These are phyloP conservation scores for Oxyteleia sp. DNA, from an alignment of 2,888 invertebrate genomes.

Conservation along the genomic window DNA sequence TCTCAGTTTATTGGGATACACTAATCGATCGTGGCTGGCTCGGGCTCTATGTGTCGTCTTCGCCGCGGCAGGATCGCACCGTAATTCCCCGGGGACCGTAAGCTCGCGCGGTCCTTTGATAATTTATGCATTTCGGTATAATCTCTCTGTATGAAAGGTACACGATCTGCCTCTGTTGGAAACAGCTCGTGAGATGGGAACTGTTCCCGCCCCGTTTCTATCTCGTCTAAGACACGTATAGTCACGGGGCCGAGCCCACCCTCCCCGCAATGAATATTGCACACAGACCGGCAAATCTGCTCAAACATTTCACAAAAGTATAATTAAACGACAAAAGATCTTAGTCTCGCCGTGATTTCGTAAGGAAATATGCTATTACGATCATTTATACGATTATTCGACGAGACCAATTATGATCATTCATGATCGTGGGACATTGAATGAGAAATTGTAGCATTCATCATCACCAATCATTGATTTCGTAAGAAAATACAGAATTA, in stretches of 20 bases:
- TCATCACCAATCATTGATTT: too few species aligned
- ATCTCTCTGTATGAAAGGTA: conserved; percentile 80
- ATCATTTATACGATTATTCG: too few species aligned
- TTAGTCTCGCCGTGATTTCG: background rate
- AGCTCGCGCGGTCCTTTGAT: conserved; percentile 78
- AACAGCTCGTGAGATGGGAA: conserved; percentile 70
- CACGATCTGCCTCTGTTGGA: conserved; percentile 71
- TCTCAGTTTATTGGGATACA: conserved; percentile 64
- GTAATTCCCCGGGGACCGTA: conserved; percentile 73
- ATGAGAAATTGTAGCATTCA: too few species aligned
- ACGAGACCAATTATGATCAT: too few species aligned
- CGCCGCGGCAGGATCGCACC: conserved; percentile 66
- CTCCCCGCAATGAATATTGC: conserved; percentile 63
- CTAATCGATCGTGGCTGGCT: conserved; percentile 67
- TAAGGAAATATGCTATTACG: background rate
- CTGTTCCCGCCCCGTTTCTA: conserved; percentile 52
- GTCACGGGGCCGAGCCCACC: conserved; percentile 22
- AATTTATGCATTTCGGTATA: conserved; percentile 84
- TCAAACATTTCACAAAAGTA: conserved; percentile 26
- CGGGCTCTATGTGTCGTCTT: conserved; percentile 59
- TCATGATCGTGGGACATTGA: too few species aligned
- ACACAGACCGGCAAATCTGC: conserved; percentile 49
- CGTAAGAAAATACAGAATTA: too few species aligned
- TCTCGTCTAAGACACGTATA: conserved; percentile 68
- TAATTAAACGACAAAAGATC: conserved; percentile 1